Evolutionary conservation across 2,113 vertebrate species (phyloP).

Genomic region (Epinephelus lanceolatus): DNA sequence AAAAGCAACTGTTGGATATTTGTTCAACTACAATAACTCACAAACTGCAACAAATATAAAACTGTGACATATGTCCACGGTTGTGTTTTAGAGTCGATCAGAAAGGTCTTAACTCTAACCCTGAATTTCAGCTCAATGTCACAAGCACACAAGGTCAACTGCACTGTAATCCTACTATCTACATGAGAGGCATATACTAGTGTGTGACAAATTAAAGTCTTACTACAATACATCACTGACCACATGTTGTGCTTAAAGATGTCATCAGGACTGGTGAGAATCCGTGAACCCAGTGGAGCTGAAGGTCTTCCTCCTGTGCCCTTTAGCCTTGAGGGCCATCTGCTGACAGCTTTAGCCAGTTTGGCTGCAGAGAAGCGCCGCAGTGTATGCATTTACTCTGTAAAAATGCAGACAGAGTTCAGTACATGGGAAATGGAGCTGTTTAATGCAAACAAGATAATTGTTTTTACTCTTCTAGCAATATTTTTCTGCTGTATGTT

Average conservation of each 20-base stretch:
- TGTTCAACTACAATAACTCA: not conserved
- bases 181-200: not conserved
- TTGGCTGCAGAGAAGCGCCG: constrained; percentile 75
- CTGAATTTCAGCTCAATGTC: not conserved
- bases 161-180: not conserved
- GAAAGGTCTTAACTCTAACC: not conserved
- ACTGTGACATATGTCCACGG: not conserved
- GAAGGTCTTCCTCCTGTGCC: constrained; percentile 81
- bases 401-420: constrained; percentile 21
- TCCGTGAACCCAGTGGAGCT: constrained; percentile 89
- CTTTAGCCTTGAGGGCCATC: constrained; percentile 77
- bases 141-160: not conserved
- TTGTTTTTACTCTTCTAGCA: not conserved
- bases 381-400: constrained; percentile 81
- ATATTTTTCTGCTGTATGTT: not conserved
- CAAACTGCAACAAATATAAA: not conserved
- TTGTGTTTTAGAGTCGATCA: not conserved
- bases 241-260: constrained; percentile 96
- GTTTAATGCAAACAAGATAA: not conserved
- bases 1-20: not conserved
- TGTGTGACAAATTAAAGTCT: not conserved
- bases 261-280: constrained; percentile 88
- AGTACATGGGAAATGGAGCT: not conserved
- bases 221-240: constrained; percentile 70
- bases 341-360: constrained; percentile 75